Evolutionary conservation across 2,888 invertebrate genomes (phyloP), one percentile per base, ranked within the genome.

Genomic region (Drosophila affinis): DNA sequence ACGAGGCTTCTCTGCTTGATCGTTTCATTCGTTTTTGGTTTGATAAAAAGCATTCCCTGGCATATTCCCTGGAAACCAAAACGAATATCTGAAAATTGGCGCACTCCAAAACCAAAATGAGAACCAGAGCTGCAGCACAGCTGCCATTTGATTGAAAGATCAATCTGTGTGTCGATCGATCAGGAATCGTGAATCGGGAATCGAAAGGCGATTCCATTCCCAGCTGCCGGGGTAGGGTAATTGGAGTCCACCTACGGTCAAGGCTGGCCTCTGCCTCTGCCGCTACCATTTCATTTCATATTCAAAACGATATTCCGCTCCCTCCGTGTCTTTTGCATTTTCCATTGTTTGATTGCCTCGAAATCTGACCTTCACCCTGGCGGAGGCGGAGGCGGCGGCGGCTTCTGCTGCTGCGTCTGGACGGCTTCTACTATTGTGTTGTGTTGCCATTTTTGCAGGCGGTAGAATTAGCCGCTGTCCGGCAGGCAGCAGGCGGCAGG

Each of bases 71-170:
- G 2, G n/a, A 67, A 51, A 47, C 24, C 56, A 39, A 53, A 46
- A 55, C 48, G 58, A 39, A 39, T 39, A 7, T 39, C 39, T 34
- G 49, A 69, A 72, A 85, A 85, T 85, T 82, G 86, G 86, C 81
- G 78, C 83, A 83, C 67, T 71, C 74, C 70, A 67, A 21, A 51
- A 17, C 24, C 24, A 24, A 24, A 24, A 24, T 24, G 24, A 47
- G 59, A 24, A 48, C 14, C 44, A 24, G 63, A 14, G 34, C 2
- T 12, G 34, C 5, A 12, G 34, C 34, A 54, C 76, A 69, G 78
- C 78, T 62, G 73, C 59, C 75, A 65, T 69, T 32, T 79, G 87
- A 81, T 81, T 86, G 84, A 85, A 84, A 82, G 78, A 81, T 84
- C 87, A 39, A 39, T 39, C 39, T 39, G 87, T 84, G 73, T 24